Conservation (phyloP, 2,888 invertebrate species). For the Sylvicola cinctus region DNA sequence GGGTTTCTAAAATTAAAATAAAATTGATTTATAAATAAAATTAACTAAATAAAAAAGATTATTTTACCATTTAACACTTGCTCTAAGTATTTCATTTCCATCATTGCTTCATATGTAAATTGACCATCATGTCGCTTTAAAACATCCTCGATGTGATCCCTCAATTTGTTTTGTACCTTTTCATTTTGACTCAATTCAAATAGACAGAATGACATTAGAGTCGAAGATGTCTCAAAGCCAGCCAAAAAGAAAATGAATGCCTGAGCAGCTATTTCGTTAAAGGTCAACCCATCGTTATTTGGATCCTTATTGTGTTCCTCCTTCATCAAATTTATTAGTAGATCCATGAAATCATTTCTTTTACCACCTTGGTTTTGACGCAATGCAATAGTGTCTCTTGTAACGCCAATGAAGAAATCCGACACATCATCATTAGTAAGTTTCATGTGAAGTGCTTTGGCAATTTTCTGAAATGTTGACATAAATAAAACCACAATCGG, state of each 20-base stretch:
- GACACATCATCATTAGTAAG: slow-evolving; percentile 3
- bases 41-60: too few species aligned
- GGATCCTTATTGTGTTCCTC: slow-evolving; percentile 4
- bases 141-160: slow-evolving; percentile 19
- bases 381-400: slow-evolving; percentile 7
- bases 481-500: not conserved
- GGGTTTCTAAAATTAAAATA: too few species aligned
- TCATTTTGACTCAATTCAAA: slow-evolving; percentile 25
- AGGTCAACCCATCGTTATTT: slow-evolving; percentile 8
- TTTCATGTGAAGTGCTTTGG: too few species aligned
- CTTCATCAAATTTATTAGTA: slow-evolving; percentile 8
- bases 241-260: slow-evolving; percentile 27
- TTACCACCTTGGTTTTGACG: slow-evolving; percentile 7
- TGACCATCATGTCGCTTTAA: slow-evolving; percentile 15
- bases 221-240: slow-evolving; percentile 27
- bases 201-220: slow-evolving; percentile 21
- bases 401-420: slow-evolving; percentile 6
- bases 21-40: too few species aligned
- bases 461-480: not conserved
- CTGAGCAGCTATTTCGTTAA: slow-evolving; percentile 26
- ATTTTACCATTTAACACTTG: slow-evolving; percentile 20
- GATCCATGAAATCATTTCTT: slow-evolving; percentile 9
- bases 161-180: slow-evolving; percentile 20
- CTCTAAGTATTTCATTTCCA: slow-evolving; percentile 23
- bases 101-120: slow-evolving; percentile 20